These are phyloP conservation scores for Fulica atra DNA, from an alignment of 2,113 vertebrate genomes.

Conservation along the genomic window DNA sequence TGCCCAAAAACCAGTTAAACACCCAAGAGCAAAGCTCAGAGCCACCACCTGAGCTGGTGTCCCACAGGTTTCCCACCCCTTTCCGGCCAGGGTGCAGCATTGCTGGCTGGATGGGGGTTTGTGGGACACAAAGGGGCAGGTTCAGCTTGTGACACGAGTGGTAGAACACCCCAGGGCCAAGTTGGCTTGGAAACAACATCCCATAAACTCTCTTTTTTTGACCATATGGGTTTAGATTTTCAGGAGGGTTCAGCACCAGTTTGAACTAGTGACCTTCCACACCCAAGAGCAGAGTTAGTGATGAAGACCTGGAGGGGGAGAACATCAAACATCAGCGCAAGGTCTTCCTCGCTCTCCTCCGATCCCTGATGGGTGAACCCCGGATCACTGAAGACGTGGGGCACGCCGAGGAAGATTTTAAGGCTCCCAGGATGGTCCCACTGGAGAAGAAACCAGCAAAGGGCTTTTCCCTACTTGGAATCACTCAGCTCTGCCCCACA, in stretches of 20 bases:
- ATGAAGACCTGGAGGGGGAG: background rate
- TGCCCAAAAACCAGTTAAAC: background rate
- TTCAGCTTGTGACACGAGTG: background rate
- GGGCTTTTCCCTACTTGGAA: rapidly evolving
- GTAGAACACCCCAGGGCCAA: background rate
- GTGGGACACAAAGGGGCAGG: background rate
- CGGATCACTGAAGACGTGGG: rapidly evolving
- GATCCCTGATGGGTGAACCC: rapidly evolving
- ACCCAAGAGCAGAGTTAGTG: background rate
- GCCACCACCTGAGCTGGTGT: too few species aligned
- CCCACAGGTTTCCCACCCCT: too few species aligned
- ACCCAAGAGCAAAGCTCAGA: background rate
- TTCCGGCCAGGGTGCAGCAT: background rate
- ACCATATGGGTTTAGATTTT: background rate
- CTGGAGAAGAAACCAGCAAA: background rate
- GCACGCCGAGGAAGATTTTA: too few species aligned
- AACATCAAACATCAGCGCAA: background rate
- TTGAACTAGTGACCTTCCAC: background rate
- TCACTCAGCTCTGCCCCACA: background rate
- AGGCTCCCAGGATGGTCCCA: background rate
- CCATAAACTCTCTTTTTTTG: background rate
- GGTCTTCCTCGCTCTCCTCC: background rate
- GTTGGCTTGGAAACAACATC: background rate
- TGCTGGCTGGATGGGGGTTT: rapidly evolving
- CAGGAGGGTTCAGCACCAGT: background rate